These are phyloP conservation scores for Umimayanthus kanabou DNA, from an alignment of 92 coral and sea anemone species.

Conservation along the genomic window DNA sequence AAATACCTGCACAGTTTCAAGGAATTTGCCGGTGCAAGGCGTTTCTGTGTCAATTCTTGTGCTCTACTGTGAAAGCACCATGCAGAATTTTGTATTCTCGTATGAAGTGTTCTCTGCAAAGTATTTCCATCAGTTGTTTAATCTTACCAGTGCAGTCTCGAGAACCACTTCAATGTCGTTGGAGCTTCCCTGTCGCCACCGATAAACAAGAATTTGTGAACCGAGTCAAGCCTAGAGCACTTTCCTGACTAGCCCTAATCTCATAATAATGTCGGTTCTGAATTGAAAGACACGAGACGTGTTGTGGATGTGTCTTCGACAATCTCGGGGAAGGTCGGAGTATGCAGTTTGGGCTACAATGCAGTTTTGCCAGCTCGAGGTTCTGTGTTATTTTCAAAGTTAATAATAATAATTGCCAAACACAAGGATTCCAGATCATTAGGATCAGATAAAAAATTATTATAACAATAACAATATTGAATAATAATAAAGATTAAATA, in stretches of 20 bases:
- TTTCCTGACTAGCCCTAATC: neutral
- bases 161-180: neutral
- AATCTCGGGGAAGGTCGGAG: too few species aligned
- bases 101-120: neutral
- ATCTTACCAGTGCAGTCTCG: neutral
- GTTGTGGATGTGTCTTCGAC: neutral
- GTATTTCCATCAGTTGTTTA: neutral
- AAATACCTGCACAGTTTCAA: neutral
- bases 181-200: neutral
- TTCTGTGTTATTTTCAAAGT: too few species aligned
- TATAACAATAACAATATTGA: too few species aligned
- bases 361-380: too few species aligned
- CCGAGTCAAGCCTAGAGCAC: neutral
- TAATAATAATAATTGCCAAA: too few species aligned
- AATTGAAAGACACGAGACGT: neutral
- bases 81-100: neutral
- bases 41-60: neutral
- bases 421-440: too few species aligned
- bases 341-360: too few species aligned
- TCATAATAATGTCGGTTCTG: neutral
- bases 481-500: too few species aligned
- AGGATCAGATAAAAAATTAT: too few species aligned
- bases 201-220: neutral
- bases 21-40: neutral
- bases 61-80: neutral